A percentile compares a stretch with the other conserved stretches of the same genome.
phyloP scores from a whole-genome alignment of 2,113 vertebrate species.

The Muntiacus reevesi region DNA sequence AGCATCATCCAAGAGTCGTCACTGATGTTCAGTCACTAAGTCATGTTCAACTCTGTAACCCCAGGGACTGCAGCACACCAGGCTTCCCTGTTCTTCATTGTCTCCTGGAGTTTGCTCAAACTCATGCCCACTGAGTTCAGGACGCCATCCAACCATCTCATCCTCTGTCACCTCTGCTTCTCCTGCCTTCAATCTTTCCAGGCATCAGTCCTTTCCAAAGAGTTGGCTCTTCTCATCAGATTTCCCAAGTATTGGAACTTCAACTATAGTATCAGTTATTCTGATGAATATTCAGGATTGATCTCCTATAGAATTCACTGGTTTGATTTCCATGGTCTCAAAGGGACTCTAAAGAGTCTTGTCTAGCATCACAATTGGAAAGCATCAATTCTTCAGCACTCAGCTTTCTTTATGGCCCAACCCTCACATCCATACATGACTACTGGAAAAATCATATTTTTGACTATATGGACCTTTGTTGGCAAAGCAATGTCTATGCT shows the following conservation, averaged over 20 bases:
- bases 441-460: background rate
- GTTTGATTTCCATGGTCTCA: background rate
- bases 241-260: background rate
- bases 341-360: background rate
- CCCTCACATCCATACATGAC: background rate
- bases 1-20: background rate
- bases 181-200: background rate
- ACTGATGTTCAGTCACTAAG: background rate
- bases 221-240: background rate
- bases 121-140: background rate
- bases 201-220: background rate
- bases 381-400: background rate
- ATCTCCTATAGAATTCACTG: background rate
- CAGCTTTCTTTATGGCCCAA: background rate
- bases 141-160: background rate
- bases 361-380: background rate
- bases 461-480: background rate
- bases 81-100: background rate
- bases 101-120: background rate
- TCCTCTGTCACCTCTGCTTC: background rate
- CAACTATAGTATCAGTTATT: background rate
- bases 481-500: background rate
- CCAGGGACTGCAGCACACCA: rapidly evolving
- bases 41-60: background rate
- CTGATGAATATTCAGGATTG: background rate